These are phyloP conservation scores for Heteromurus nitidus DNA, from an alignment of 2,888 invertebrate genomes.

Conservation along the genomic window DNA sequence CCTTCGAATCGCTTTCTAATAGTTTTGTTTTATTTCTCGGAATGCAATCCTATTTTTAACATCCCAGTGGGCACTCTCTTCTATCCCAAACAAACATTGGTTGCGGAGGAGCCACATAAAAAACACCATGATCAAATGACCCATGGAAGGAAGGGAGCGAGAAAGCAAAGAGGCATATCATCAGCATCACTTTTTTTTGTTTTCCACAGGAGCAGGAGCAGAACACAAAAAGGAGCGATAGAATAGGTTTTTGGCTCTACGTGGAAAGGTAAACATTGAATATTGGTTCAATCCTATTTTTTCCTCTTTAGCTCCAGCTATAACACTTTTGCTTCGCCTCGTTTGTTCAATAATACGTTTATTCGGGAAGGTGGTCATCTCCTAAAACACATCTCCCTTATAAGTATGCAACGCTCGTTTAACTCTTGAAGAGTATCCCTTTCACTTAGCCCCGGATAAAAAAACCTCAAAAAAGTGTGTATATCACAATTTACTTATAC, in stretches of 20 bases:
- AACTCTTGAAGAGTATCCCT: slow-evolving; percentile 17
- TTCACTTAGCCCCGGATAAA: not conserved
- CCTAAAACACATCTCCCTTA: slow-evolving; percentile 6
- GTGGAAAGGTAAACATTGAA: slow-evolving; percentile 29
- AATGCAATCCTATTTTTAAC: slow-evolving; percentile 24
- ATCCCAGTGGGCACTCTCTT: not conserved
- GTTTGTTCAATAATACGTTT: slow-evolving; percentile 40
- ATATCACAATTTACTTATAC: too few species aligned
- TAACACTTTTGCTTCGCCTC: slow-evolving; percentile 45
- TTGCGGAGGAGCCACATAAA: too few species aligned
- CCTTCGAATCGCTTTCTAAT: not conserved
- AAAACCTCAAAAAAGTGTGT: slow-evolving; percentile 27
- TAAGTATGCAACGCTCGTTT: slow-evolving; percentile 42
- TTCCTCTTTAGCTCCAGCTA: not conserved
- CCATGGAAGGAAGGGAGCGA: not conserved
- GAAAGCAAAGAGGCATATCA: not conserved
- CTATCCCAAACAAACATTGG: slow-evolving; percentile 12
- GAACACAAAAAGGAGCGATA: not conserved
- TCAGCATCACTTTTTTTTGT: not conserved
- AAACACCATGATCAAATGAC: slow-evolving; percentile 16
- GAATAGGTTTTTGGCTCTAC: not conserved
- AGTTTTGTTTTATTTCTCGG: not conserved
- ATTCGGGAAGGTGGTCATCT: slow-evolving; percentile 47
- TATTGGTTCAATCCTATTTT: slow-evolving; percentile 11
- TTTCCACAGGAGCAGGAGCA: not conserved